phyloP scores from a whole-genome alignment of 2,113 vertebrate species.

The Stegastes partitus region DNA sequence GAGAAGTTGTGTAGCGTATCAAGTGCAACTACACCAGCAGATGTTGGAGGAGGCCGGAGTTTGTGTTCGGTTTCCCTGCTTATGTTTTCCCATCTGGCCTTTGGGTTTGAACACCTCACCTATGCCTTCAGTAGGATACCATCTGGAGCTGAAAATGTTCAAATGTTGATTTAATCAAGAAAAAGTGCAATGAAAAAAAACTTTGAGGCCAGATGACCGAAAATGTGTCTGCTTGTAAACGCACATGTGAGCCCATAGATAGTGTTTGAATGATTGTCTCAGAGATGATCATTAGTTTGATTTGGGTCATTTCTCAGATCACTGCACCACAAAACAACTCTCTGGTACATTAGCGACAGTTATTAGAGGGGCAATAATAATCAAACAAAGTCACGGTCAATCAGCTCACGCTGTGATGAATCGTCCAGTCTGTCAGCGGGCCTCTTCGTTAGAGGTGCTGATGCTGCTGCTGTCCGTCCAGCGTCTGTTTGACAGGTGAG shows the following conservation, averaged over 20 bases:
- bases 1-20: neutral
- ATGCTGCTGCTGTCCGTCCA: neutral
- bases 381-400: conserved; percentile 40
- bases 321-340: conserved; percentile 20
- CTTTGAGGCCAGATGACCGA: neutral
- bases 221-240: neutral
- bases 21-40: neutral
- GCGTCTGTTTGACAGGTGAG: conserved; percentile 19
- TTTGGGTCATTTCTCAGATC: conserved; percentile 29
- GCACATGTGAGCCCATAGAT: too few relatives aligned
- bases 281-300: neutral
- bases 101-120: neutral
- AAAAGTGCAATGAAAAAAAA: neutral
- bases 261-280: too few relatives aligned
- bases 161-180: neutral
- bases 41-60: neutral
- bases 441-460: too few relatives aligned
- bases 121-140: neutral
- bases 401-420: conserved; percentile 22
- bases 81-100: neutral
- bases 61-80: neutral
- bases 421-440: neutral
- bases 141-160: neutral
- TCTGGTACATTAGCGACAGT: conserved; percentile 37
- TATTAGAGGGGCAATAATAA: conserved; percentile 34